Percentiles rank a stretch among this genome's conserved stretches.
Evolutionary conservation across 2,113 vertebrate genomes (phyloP).

Genomic region (Pterocles burchelli): DNA sequence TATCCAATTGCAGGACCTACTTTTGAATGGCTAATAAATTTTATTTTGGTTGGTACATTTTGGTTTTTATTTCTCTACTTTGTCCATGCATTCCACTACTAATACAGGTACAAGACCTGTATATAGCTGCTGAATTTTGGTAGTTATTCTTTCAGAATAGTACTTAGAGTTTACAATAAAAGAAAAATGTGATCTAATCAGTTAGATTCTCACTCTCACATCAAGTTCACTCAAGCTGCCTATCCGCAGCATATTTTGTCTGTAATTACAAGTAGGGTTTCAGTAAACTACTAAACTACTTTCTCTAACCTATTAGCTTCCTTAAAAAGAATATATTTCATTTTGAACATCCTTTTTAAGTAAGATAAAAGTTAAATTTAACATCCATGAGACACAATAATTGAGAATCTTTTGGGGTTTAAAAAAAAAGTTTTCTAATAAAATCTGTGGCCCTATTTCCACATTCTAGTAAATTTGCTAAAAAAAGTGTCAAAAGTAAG

Average conservation of each 20-base stretch:
- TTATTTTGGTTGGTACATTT: background rate
- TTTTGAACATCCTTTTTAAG: background rate
- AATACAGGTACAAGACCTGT: background rate
- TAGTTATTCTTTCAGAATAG: background rate
- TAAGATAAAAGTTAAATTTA: background rate
- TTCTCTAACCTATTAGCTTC: background rate
- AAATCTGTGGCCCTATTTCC: background rate
- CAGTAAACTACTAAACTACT: background rate
- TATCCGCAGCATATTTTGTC: background rate
- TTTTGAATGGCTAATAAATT: constrained; percentile 31
- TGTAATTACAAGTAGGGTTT: background rate
- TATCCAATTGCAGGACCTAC: background rate
- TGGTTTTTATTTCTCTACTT: background rate
- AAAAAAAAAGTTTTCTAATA: background rate
- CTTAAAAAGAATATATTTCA: background rate
- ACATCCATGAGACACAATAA: background rate
- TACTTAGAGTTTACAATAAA: background rate
- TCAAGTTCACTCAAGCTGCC: background rate
- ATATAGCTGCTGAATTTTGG: background rate
- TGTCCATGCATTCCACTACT: background rate
- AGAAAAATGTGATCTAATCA: background rate
- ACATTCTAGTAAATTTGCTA: background rate
- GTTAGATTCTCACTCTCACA: background rate
- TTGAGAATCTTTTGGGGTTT: background rate
- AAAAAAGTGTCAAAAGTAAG: background rate